Percentiles rank a stretch among this genome's conserved stretches.
Conservation (phyloP, 2,113 vertebrate genomes). For the Anseranas semipalmata region DNA sequence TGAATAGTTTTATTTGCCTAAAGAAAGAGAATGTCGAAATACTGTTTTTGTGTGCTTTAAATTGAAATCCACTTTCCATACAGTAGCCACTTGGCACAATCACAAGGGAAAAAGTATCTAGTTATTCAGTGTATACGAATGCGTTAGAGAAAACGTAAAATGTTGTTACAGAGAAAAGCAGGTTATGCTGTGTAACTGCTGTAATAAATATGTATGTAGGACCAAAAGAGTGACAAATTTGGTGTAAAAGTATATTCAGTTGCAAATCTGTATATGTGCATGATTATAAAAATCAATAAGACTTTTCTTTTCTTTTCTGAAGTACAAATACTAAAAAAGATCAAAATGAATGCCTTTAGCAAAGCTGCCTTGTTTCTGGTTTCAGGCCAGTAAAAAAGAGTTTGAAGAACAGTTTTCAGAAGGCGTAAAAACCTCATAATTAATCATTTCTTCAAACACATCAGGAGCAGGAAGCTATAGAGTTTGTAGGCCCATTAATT, state of each 20-base stretch:
- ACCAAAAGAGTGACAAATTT: neutral
- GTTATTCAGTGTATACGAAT: neutral
- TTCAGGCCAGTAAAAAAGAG: neutral
- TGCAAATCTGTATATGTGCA: neutral
- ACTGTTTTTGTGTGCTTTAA: neutral
- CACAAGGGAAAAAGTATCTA: neutral
- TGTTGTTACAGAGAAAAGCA: neutral
- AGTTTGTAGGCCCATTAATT: constrained; percentile 49
- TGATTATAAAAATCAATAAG: constrained; percentile 8
- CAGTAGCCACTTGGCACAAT: neutral
- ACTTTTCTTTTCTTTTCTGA: neutral
- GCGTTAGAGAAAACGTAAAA: neutral
- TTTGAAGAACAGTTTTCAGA: constrained; percentile 44
- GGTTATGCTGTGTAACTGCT: neutral
- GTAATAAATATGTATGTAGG: neutral
- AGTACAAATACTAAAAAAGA: neutral
- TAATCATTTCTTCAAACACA: constrained; percentile 56
- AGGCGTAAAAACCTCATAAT: neutral
- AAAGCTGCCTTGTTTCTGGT: neutral
- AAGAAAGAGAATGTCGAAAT: neutral
- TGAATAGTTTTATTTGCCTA: neutral
- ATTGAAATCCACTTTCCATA: neutral
- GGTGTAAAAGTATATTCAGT: neutral
- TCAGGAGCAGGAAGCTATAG: constrained; percentile 1
- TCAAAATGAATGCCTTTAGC: constrained; percentile 28